Percentiles rank a stretch among this genome's conserved stretches.
Conservation (phyloP, 2,797 vertebrate species). For the Calcarius lapponicus region DNA sequence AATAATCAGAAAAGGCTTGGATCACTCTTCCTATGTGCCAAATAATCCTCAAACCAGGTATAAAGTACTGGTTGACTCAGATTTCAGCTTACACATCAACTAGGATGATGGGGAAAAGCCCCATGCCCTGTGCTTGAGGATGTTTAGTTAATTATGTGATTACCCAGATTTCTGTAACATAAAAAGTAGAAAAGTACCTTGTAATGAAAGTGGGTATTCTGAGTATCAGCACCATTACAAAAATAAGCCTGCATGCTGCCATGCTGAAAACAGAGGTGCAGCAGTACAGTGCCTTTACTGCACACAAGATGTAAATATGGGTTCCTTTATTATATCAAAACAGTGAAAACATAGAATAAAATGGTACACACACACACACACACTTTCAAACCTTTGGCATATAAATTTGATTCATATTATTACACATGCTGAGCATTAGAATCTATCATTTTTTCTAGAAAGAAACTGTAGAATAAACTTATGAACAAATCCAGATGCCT, state of each 20-base stretch:
- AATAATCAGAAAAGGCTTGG: neutral
- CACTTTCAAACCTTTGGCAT: neutral
- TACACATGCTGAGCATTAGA: neutral
- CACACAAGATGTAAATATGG: neutral
- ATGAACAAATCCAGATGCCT: neutral
- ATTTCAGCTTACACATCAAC: neutral
- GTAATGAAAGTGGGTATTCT: neutral
- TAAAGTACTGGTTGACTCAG: neutral
- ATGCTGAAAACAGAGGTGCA: neutral
- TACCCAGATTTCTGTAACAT: neutral
- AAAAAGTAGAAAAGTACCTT: neutral
- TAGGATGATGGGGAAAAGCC: neutral
- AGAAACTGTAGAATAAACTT: neutral
- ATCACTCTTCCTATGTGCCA: neutral
- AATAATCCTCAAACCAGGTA: neutral
- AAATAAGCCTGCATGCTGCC: neutral
- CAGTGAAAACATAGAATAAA: neutral
- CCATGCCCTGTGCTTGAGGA: neutral
- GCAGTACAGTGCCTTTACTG: neutral
- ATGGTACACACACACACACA: neutral
- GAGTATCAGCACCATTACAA: neutral
- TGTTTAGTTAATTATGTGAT: neutral
- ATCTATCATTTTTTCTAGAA: neutral
- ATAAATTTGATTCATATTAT: neutral
- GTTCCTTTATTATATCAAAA: neutral